phyloP scores from a whole-genome alignment of 1,140 invertebrate species.

The Pseudobourletiella spinata region DNA sequence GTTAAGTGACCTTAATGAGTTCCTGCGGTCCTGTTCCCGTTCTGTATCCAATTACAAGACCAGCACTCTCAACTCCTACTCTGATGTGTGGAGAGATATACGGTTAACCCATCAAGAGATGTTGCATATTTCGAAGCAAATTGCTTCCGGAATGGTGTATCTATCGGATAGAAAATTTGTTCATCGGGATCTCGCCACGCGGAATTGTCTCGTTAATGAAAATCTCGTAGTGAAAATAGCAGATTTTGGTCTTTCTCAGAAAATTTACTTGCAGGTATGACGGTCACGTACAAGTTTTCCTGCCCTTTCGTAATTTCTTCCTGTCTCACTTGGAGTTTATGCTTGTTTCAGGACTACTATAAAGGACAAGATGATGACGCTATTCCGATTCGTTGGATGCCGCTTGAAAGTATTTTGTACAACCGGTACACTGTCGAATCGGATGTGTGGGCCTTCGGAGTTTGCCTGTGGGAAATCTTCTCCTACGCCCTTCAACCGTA shows the following conservation, averaged over 20 bases:
- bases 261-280: conserved; percentile 67
- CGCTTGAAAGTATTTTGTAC: conserved; percentile 84
- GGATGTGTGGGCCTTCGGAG: conserved; percentile 89
- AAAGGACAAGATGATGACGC: conserved; percentile 88
- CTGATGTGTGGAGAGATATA: conserved; percentile 44
- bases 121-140: conserved; percentile 69
- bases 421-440: conserved; percentile 89
- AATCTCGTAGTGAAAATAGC: conserved; percentile 93
- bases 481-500: conserved; percentile 88
- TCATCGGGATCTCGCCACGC: conserved; percentile 86
- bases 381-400: conserved; percentile 91
- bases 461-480: conserved; percentile 90
- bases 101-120: conserved; percentile 66
- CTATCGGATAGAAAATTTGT: conserved; percentile 90
- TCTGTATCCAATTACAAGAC: conserved; percentile 60
- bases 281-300: neutral
- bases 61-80: conserved; percentile 44
- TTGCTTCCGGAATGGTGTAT: conserved; percentile 91
- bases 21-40: conserved; percentile 62
- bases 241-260: conserved; percentile 87
- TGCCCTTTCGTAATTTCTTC: neutral
- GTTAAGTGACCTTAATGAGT: conserved; percentile 87
- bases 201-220: conserved; percentile 92
- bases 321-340: neutral
- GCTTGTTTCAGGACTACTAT: conserved; percentile 67